Conservation (phyloP, 2,888 invertebrate species). For the Drosophila conformis region DNA sequence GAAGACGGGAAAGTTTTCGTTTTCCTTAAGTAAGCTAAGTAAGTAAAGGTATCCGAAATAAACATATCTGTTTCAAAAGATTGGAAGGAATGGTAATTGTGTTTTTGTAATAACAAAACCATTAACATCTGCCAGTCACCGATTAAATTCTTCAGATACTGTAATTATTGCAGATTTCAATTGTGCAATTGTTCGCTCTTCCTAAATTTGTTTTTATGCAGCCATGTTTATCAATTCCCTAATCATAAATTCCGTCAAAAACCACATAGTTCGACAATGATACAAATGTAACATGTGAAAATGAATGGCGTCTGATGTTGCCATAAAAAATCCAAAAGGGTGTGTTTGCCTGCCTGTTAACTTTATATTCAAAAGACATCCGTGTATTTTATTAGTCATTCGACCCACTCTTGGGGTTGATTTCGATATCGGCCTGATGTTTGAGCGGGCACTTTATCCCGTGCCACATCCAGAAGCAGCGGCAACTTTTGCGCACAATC, state of each 20-base stretch:
- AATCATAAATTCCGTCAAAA: slow-evolving; percentile 43
- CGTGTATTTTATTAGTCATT: slow-evolving; percentile 57
- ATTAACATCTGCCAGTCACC: background rate
- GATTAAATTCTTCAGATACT: background rate
- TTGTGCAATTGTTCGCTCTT: background rate
- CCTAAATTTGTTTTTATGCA: slow-evolving; percentile 10
- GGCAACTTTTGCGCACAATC: slow-evolving; percentile 28
- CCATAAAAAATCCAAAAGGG: slow-evolving; percentile 23
- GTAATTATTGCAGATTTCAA: background rate
- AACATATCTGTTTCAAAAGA: background rate
- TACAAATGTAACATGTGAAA: slow-evolving; percentile 64
- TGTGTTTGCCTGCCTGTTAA: slow-evolving; percentile 34
- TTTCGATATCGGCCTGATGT: slow-evolving; percentile 17
- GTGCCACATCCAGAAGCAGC: slow-evolving; percentile 32
- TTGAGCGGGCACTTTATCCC: slow-evolving; percentile 25
- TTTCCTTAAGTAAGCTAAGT: background rate
- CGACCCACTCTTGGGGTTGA: slow-evolving; percentile 41
- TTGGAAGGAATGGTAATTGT: background rate
- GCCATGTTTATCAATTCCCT: slow-evolving; percentile 50
- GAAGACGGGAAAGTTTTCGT: no score
- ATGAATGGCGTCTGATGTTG: slow-evolving; percentile 27
- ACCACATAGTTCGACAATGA: slow-evolving; percentile 39
- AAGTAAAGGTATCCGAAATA: background rate
- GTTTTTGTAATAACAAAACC: background rate
- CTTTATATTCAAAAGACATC: slow-evolving; percentile 51